Evolutionary conservation across 2,888 invertebrate species (phyloP).

Genomic region (Brachyopa scutellaris): DNA sequence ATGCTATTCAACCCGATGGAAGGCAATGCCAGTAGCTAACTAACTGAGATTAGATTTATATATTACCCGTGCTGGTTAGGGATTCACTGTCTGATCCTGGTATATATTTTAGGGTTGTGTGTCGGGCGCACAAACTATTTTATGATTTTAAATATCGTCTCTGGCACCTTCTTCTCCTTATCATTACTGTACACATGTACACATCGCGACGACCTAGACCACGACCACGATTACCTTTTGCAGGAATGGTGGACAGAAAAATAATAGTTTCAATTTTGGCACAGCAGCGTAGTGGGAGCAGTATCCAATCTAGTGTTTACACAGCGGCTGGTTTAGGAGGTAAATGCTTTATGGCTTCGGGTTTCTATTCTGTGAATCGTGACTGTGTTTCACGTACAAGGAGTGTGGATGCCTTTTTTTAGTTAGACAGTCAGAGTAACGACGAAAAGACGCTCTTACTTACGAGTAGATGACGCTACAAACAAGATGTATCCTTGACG

Average conservation of each 20-base stretch:
- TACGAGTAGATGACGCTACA: too few species aligned
- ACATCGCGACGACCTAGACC: too few species aligned
- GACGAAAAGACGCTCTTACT: too few species aligned
- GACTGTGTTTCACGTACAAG: too few species aligned
- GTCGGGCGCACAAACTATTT: slow-evolving; percentile 60
- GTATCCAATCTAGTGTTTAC: slow-evolving; percentile 35
- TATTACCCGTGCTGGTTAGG: slow-evolving; percentile 60
- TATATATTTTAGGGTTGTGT: slow-evolving; percentile 67
- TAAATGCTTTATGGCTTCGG: slow-evolving; percentile 24
- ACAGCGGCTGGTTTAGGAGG: slow-evolving; percentile 5
- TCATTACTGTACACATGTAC: slow-evolving; percentile 8
- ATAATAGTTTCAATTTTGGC: slow-evolving; percentile 55
- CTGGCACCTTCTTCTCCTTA: slow-evolving; percentile 41
- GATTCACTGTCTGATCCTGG: slow-evolving; percentile 69
- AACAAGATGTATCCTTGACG: too few species aligned
- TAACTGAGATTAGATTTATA: slow-evolving; percentile 69
- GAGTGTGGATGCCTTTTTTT: too few species aligned
- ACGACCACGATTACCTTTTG: slow-evolving; percentile 39
- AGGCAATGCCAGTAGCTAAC: slow-evolving; percentile 48
- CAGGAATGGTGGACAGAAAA: slow-evolving; percentile 38
- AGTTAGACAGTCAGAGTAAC: too few species aligned
- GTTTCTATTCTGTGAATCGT: too few species aligned
- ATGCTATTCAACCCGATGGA: slow-evolving; percentile 12
- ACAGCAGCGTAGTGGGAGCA: slow-evolving; percentile 3
- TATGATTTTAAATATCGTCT: slow-evolving; percentile 68